phyloP scores from a whole-genome alignment of 1,140 invertebrate species.

The Zophobas morio region DNA sequence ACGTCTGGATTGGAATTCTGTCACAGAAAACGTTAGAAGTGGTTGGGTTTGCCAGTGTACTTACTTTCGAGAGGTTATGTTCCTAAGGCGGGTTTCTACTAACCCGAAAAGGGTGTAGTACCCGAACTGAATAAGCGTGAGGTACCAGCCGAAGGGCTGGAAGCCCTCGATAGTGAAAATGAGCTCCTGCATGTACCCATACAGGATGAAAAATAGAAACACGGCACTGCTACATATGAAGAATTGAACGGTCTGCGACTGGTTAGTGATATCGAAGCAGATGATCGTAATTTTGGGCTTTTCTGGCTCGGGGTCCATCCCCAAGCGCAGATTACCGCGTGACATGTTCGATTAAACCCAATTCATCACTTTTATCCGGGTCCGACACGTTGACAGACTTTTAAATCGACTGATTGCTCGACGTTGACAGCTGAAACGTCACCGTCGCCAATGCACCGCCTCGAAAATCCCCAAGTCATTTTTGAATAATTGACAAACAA shows the following conservation, averaged over 20 bases:
- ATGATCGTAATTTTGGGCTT: constrained; percentile 75
- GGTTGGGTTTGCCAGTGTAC: constrained; percentile 50
- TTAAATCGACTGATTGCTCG: constrained; percentile 16
- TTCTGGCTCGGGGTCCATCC: constrained; percentile 56
- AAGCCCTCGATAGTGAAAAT: constrained; percentile 93
- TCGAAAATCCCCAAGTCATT: background rate
- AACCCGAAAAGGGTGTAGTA: constrained; percentile 89
- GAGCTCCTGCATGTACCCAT: constrained; percentile 94
- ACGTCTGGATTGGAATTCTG: constrained; percentile 88
- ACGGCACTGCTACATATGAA: constrained; percentile 82
- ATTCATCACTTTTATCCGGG: background rate
- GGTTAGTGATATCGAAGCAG: constrained; percentile 81
- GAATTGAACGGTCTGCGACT: constrained; percentile 81
- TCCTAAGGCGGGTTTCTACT: constrained; percentile 79
- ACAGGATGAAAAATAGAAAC: constrained; percentile 90
- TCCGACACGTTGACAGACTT: constrained; percentile 38
- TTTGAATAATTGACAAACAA: constrained; percentile 21
- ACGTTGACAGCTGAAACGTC: background rate
- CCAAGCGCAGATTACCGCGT: constrained; percentile 20
- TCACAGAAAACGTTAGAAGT: constrained; percentile 64
- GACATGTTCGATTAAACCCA: constrained; percentile 14
- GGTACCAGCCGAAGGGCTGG: constrained; percentile 91
- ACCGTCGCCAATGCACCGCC: background rate
- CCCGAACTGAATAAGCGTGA: constrained; percentile 93
- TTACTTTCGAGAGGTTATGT: constrained; percentile 79